phyloP scores from a whole-genome alignment of 2,113 vertebrate genomes.

The Pelobates fuscus region DNA sequence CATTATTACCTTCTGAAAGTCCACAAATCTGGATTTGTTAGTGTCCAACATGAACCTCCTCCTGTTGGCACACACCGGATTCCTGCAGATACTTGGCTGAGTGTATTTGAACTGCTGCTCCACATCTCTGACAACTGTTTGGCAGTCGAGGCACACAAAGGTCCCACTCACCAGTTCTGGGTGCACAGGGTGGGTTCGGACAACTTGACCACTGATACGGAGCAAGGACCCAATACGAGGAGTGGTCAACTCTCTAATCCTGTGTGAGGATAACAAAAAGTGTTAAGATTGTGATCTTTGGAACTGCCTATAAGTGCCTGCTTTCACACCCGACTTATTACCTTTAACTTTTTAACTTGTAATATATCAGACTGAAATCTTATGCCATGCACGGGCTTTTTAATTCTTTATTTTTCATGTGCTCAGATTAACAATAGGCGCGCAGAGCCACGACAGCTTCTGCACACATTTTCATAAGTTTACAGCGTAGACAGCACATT shows the following conservation, averaged over 20 bases:
- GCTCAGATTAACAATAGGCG: too few relatives aligned
- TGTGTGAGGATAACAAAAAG: conserved; percentile 57
- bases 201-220: conserved; percentile 95
- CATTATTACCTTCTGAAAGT: conserved; percentile 93
- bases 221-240: conserved; percentile 89
- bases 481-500: too few relatives aligned
- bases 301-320: too few relatives aligned
- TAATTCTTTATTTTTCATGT: too few relatives aligned
- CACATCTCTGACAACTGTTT: conserved; percentile 88
- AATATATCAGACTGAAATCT: too few relatives aligned
- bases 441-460: too few relatives aligned
- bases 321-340: too few relatives aligned
- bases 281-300: too few relatives aligned
- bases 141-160: conserved; percentile 94
- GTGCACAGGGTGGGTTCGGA: conserved; percentile 94
- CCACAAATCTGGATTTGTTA: conserved; percentile 95
- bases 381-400: too few relatives aligned
- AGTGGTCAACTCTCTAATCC: conserved; percentile 92
- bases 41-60: conserved; percentile 93
- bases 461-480: too few relatives aligned
- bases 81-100: conserved; percentile 92
- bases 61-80: conserved; percentile 95
- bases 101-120: conserved; percentile 98
- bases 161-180: conserved; percentile 94
- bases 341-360: too few relatives aligned